A percentile compares a stretch with the other conserved stretches of the same genome.
Conservation (phyloP, 1,140 invertebrate genomes). For the Aplysia californica region DNA sequence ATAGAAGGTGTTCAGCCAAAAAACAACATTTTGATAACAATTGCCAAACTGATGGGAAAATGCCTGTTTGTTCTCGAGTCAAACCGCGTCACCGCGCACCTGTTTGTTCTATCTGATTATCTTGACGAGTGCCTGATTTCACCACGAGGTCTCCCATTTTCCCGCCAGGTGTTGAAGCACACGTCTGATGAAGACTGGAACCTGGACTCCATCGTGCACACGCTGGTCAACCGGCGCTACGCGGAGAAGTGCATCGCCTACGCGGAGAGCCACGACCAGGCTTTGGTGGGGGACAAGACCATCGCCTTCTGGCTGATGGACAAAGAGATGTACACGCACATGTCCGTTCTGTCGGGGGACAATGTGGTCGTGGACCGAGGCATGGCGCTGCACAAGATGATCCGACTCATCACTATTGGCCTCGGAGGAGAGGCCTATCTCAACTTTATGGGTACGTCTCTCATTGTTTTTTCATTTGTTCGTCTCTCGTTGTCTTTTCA, state of each 20-base stretch:
- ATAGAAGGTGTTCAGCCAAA: no score
- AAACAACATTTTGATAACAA: no score
- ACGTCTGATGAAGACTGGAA: slow-evolving; percentile 94
- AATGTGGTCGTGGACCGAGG: slow-evolving; percentile 87
- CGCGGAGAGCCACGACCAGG: slow-evolving; percentile 98
- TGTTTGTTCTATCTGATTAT: no score
- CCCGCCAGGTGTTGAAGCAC: slow-evolving; percentile 70
- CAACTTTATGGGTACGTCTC: slow-evolving; percentile 91
- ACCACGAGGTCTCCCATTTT: neutral
- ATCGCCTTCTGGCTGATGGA: slow-evolving; percentile 99
- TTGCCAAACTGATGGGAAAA: no score
- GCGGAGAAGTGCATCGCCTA: slow-evolving; percentile 97
- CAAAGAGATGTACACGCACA: slow-evolving; percentile 97
- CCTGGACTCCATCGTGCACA: slow-evolving; percentile 91
- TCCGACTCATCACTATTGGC: slow-evolving; percentile 91
- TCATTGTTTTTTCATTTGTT: slow-evolving; percentile 15
- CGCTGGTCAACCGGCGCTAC: slow-evolving; percentile 94
- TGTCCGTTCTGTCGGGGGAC: slow-evolving; percentile 79
- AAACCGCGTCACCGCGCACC: no score
- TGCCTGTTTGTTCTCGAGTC: no score
- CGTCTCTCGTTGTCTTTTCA: no score
- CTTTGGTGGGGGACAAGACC: slow-evolving; percentile 98
- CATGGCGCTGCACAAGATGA: slow-evolving; percentile 97
- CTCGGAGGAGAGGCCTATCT: slow-evolving; percentile 97
- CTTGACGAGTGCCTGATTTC: no score